Base-by-base conservation (phyloP, 2,888 invertebrate species). In the Sthenelais limicola region DNA sequence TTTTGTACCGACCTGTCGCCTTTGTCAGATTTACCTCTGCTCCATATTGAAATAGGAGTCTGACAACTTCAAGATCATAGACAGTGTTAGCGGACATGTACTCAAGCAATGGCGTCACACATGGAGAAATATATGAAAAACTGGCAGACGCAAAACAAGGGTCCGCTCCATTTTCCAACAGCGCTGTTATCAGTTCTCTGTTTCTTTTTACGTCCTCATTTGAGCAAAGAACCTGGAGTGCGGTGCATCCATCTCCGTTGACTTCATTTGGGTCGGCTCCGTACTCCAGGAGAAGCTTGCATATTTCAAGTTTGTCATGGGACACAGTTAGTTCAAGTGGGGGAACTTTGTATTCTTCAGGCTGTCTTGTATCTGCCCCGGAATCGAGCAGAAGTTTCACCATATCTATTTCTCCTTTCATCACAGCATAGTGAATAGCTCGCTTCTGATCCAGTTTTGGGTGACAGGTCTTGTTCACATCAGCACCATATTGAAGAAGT, bases 371-470 rank as follows among this genome's bases (percentile, higher is more conserved):
- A 33, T 90, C 90, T 0, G 95, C 95, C 0, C 95, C 95, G 86
- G 94, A 93, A 84, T 94, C 93, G 62, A 96, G 90, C 72, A 97
- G 88, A 62, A 95, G 89, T 81, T 93, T 92, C 0, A 95, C 93
- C 12, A 92, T 90, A 79, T 92, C 92, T 43, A 88, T 85, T 76
- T 91, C 90, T 82, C 94, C 95, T 72, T 93, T 92, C 58, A 94
- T 90, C 0, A 96, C 93, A 2, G 94, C 96, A 85, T 94, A 96
- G 85, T 96, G 96, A 83, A 97, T 90, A 1, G 95, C 94, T 1
- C 95, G 94, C 73, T 96, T 90, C 84, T 92, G 94, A 83, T 96
- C 96, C 84, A 95, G 94, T 74, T 94, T 90, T n/a, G 92, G 92
- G 82, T 94, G 94, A 0, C 95, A 92, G 89, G 93, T 92, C 3